A percentile compares a stretch with the other conserved stretches of the same genome.
These are phyloP conservation scores for Cactoblastis cactorum DNA, from an alignment of 2,888 invertebrate species.

Conservation along the genomic window DNA sequence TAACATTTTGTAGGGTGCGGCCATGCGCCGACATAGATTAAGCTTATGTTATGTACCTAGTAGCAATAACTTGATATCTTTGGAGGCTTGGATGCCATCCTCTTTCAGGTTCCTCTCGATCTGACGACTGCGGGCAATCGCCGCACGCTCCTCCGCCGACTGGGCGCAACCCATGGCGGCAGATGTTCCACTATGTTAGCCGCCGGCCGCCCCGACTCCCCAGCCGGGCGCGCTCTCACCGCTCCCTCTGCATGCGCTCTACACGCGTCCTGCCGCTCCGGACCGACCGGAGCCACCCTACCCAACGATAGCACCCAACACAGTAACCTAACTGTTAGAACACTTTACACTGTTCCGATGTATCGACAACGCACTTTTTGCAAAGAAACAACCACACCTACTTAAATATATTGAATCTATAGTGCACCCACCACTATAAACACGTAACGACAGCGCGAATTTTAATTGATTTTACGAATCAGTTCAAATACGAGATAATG, in stretches of 20 bases:
- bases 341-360: conserved; percentile 62
- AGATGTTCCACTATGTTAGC: conserved; percentile 72
- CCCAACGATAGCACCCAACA: conserved; percentile 66
- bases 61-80: conserved; percentile 98
- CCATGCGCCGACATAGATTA: conserved; percentile 32
- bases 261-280: conserved; percentile 68
- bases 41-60: conserved; percentile 84
- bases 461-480: conserved; percentile 74
- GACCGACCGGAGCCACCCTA: conserved; percentile 70
- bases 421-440: conserved; percentile 51
- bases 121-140: conserved; percentile 97
- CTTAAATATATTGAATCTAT: conserved; percentile 38
- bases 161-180: conserved; percentile 98
- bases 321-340: conserved; percentile 67
- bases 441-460: conserved; percentile 61
- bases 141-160: conserved; percentile 99
- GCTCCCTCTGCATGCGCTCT: conserved; percentile 78
- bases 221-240: conserved; percentile 81
- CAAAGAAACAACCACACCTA: conserved; percentile 33
- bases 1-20: conserved; percentile 60
- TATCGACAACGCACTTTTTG: conserved; percentile 34
- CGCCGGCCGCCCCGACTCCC: conserved; percentile 75
- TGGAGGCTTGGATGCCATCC: conserved; percentile 98
- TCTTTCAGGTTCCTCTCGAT: conserved; percentile 99
- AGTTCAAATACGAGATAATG: conserved; percentile 81